These are phyloP conservation scores for Phania funesta DNA, from an alignment of 2,888 invertebrate genomes.

Conservation along the genomic window DNA sequence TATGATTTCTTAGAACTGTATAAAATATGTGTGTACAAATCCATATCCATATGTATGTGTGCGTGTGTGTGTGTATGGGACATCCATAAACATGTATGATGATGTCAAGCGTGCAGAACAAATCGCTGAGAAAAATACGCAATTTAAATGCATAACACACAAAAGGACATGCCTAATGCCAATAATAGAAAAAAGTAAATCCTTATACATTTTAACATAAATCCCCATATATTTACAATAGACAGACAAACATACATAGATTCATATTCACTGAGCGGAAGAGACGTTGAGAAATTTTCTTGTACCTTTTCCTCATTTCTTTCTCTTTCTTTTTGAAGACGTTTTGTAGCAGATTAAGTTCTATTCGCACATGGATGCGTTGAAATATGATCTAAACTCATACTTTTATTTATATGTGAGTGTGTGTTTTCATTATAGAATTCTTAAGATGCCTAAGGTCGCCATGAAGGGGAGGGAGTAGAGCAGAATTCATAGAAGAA, in stretches of 20 bases:
- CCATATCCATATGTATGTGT: not conserved
- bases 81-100: constrained; percentile 63
- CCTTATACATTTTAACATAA: constrained; percentile 76
- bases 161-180: constrained; percentile 81
- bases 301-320: constrained; percentile 58
- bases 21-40: constrained; percentile 22
- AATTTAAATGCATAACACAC: constrained; percentile 81
- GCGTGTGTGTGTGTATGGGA: not conserved
- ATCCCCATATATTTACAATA: constrained; percentile 73
- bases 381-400: constrained; percentile 76
- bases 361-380: constrained; percentile 79
- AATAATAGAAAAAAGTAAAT: constrained; percentile 81
- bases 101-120: constrained; percentile 76
- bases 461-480: not conserved
- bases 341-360: constrained; percentile 80
- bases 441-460: constrained; percentile 15
- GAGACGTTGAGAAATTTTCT: constrained; percentile 64
- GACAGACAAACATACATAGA: constrained; percentile 26
- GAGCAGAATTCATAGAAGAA: constrained; percentile 55
- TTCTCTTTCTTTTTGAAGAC: constrained; percentile 72
- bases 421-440: not conserved
- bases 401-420: constrained; percentile 18
- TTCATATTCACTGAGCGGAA: constrained; percentile 28
- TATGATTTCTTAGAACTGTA: constrained; percentile 33
- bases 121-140: constrained; percentile 81